Evolutionary conservation across 2,888 invertebrate genomes (phyloP).

Genomic region (Luperina testacea): DNA sequence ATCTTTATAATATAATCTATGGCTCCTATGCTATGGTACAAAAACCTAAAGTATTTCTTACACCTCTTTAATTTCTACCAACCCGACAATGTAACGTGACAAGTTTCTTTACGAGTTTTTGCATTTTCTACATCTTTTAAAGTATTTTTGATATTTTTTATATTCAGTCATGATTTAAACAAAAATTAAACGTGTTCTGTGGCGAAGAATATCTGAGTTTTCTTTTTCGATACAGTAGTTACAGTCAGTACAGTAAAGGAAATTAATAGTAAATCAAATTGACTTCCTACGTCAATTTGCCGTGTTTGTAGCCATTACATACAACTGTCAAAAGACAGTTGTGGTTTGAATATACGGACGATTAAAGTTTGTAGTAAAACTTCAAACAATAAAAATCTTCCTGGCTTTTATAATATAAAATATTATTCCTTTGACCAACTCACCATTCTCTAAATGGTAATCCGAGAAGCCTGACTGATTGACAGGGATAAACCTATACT

Average conservation of each 20-base stretch:
- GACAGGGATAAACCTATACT: conserved; percentile 60
- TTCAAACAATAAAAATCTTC: not conserved
- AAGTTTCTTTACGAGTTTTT: no score
- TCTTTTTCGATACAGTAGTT: no score
- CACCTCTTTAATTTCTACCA: no score
- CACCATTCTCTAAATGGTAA: conserved; percentile 13
- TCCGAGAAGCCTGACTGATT: conserved; percentile 33
- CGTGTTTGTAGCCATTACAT: not conserved
- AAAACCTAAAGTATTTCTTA: no score
- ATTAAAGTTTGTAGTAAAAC: not conserved
- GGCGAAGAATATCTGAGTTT: no score
- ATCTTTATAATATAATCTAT: no score
- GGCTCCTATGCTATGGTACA: no score
- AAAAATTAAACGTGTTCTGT: no score
- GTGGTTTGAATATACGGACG: not conserved
- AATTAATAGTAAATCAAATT: not conserved
- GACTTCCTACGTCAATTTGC: not conserved
- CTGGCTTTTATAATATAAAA: not conserved
- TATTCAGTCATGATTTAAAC: no score
- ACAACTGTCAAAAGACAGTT: not conserved
- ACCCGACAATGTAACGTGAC: no score
- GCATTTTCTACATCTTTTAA: no score
- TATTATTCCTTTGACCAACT: conserved; percentile 6
- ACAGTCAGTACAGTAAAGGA: not conserved
- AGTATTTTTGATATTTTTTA: no score